phyloP scores from a whole-genome alignment of 2,888 invertebrate species.

The Thereva unica region DNA sequence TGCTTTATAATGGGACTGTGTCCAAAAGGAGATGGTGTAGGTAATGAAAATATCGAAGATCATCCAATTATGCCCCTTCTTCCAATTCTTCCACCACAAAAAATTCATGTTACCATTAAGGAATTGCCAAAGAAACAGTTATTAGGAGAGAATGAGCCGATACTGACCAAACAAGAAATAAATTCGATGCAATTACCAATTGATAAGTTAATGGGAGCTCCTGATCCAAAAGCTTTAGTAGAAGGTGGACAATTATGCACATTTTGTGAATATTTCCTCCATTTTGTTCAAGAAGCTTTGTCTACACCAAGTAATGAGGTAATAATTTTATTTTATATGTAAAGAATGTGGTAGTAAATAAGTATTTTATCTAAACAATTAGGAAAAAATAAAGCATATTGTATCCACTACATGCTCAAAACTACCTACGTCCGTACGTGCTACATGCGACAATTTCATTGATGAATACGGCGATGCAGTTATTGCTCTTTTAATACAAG shows the following conservation, averaged over 20 bases:
- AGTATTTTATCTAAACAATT: conserved; percentile 43
- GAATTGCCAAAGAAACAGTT: conserved; percentile 42
- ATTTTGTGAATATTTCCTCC: conserved; percentile 81
- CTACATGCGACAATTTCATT: conserved; percentile 75
- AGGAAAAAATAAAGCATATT: conserved; percentile 70
- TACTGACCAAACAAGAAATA: conserved; percentile 51
- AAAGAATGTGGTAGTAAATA: conserved; percentile 55
- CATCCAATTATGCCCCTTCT: conserved; percentile 66
- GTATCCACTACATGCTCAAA: conserved; percentile 72
- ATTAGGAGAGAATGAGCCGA: conserved; percentile 52
- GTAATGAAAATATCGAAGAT: background rate
- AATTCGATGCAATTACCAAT: conserved; percentile 61
- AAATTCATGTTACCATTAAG: conserved; percentile 52
- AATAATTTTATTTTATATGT: conserved; percentile 44
- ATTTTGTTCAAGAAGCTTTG: conserved; percentile 75
- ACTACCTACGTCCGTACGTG: conserved; percentile 66
- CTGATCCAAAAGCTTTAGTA: conserved; percentile 50
- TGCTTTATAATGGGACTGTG: conserved; percentile 68
- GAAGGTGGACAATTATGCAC: conserved; percentile 66
- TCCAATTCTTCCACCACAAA: conserved; percentile 59
- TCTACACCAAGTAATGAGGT: conserved; percentile 72
- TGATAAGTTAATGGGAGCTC: conserved; percentile 58
- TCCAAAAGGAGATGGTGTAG: conserved; percentile 48
- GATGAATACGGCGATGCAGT: conserved; percentile 78
- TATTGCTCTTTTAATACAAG: conserved; percentile 76